A percentile compares a stretch with the other conserved stretches of the same genome.
Evolutionary conservation across 2,888 invertebrate genomes (phyloP).

Genomic region (Cantharis flavilabris): DNA sequence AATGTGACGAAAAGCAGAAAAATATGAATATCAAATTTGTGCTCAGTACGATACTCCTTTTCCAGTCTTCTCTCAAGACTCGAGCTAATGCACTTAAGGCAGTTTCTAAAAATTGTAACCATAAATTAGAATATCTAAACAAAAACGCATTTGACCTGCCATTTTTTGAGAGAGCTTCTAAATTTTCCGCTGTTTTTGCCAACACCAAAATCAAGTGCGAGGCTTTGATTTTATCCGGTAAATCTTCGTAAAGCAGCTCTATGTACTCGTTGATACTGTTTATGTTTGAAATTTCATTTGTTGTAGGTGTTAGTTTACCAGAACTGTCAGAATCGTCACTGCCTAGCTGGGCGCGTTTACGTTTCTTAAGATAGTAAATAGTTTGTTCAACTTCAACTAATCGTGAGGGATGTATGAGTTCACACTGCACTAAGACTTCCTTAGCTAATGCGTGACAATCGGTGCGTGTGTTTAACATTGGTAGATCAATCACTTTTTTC

Average conservation of each 20-base stretch:
- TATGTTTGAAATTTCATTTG: constrained; percentile 69
- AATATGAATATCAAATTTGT: constrained; percentile 97
- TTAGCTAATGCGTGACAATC: constrained; percentile 79
- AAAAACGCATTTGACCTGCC: constrained; percentile 60
- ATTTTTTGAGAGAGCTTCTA: constrained; percentile 90
- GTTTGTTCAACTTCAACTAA: constrained; percentile 85
- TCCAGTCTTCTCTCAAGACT: constrained; percentile 97
- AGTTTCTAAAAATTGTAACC: constrained; percentile 70
- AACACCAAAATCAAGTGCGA: constrained; percentile 90
- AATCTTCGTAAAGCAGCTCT: constrained; percentile 94
- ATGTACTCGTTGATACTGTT: constrained; percentile 92
- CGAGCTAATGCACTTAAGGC: constrained; percentile 93
- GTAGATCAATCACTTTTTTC: constrained; percentile 77
- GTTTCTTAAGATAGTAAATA: constrained; percentile 83
- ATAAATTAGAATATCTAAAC: background rate
- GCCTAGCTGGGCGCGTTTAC: constrained; percentile 60
- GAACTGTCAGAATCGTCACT: constrained; percentile 33
- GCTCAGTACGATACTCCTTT: constrained; percentile 92
- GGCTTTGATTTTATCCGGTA: constrained; percentile 89
- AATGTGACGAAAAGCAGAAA: constrained; percentile 95
- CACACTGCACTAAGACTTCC: constrained; percentile 85
- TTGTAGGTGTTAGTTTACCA: constrained; percentile 27
- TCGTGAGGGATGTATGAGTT: constrained; percentile 81
- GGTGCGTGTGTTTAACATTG: constrained; percentile 77
- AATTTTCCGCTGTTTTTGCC: constrained; percentile 91